These are phyloP conservation scores for Amphipyra tragopoginis DNA, from an alignment of 2,888 invertebrate genomes.

Conservation along the genomic window DNA sequence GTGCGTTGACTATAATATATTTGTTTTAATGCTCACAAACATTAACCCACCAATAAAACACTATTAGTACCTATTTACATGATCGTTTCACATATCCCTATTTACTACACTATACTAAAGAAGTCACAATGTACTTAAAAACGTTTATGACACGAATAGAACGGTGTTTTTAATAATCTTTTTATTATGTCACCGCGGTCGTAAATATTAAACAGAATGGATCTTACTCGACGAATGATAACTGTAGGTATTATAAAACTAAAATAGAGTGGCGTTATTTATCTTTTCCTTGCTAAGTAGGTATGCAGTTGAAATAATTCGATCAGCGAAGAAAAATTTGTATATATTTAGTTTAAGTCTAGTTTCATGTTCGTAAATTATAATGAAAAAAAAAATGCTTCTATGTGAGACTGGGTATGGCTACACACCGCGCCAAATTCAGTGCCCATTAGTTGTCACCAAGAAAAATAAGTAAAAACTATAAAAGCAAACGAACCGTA, in stretches of 20 bases:
- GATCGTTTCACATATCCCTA: slow-evolving; percentile 19
- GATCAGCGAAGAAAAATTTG: neutral
- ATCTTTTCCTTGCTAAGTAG: neutral
- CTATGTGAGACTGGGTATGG: neutral
- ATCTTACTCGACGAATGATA: slow-evolving; percentile 18
- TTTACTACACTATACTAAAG: slow-evolving; percentile 12
- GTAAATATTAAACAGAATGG: slow-evolving; percentile 28
- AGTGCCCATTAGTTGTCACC: slow-evolving; percentile 17
- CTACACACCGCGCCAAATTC: slow-evolving; percentile 11
- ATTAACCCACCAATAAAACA: slow-evolving; percentile 31
- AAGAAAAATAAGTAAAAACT: slow-evolving; percentile 13
- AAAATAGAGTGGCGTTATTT: slow-evolving; percentile 4
- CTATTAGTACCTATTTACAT: slow-evolving; percentile 21
- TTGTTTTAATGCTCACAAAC: slow-evolving; percentile 19
- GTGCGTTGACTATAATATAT: slow-evolving; percentile 8
- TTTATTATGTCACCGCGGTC: slow-evolving; percentile 20
- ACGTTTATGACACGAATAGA: slow-evolving; percentile 19
- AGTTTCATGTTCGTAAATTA: slow-evolving; percentile 2
- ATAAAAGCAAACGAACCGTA: neutral
- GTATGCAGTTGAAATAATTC: neutral
- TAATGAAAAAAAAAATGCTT: slow-evolving; percentile 15
- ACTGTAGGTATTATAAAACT: slow-evolving; percentile 18
- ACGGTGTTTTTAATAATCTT: slow-evolving; percentile 24
- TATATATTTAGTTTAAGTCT: slow-evolving; percentile 7
- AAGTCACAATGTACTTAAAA: slow-evolving; percentile 20